A percentile compares a stretch with the other conserved stretches of the same genome.
Evolutionary conservation across 2,797 vertebrate genomes (phyloP).

Genomic region (Urosaurus nigricauda): DNA sequence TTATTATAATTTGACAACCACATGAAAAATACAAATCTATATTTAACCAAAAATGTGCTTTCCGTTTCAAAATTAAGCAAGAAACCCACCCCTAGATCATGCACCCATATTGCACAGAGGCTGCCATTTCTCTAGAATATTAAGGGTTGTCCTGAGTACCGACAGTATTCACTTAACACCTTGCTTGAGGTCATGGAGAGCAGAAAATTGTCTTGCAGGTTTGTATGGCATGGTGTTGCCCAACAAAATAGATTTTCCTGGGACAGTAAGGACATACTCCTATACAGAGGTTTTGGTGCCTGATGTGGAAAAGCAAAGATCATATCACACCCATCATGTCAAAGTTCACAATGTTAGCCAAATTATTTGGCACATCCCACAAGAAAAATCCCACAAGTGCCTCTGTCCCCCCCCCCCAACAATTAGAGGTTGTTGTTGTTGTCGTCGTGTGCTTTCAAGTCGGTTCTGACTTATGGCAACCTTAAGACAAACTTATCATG

Average conservation of each 20-base stretch:
- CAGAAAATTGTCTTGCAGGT: background rate
- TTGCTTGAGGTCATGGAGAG: background rate
- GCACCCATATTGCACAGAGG: background rate
- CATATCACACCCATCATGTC: background rate
- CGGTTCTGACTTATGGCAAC: no score
- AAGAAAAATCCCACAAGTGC: background rate
- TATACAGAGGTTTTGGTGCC: background rate
- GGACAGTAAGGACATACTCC: background rate
- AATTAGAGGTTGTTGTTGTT: background rate
- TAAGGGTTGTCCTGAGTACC: background rate
- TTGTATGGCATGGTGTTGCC: background rate
- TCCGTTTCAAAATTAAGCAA: conserved; percentile 18
- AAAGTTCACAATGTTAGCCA: background rate
- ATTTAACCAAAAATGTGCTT: conserved; percentile 1
- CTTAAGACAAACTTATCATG: no score
- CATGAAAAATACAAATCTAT: background rate
- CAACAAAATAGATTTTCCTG: background rate
- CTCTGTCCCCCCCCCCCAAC: background rate
- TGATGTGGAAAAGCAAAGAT: background rate
- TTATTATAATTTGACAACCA: background rate
- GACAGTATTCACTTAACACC: background rate
- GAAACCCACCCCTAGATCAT: background rate
- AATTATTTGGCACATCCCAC: background rate
- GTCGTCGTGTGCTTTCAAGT: no score
- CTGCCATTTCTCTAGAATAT: no score